A percentile compares a stretch with the other conserved stretches of the same genome.
Conservation (phyloP, 2,797 vertebrate species). For the Microctenopoma lineatum region DNA sequence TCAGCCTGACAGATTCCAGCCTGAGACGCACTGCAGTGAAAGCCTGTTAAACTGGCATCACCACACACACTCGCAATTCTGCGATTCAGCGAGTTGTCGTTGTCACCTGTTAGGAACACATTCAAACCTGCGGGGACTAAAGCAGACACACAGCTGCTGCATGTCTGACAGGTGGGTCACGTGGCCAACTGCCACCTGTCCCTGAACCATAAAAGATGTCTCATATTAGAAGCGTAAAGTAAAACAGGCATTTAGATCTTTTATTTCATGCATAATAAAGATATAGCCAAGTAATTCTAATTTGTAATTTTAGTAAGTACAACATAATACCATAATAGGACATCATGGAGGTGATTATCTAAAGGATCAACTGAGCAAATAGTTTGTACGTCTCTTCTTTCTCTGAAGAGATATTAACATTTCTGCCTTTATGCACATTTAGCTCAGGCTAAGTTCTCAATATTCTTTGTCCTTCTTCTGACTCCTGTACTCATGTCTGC, state of each 20-base stretch:
- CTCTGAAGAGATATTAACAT: conserved; percentile 23
- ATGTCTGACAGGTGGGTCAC: conserved; percentile 60
- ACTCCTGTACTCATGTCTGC: neutral
- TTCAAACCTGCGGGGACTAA: conserved; percentile 48
- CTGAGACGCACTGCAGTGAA: conserved; percentile 43
- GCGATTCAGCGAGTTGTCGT: conserved; percentile 51
- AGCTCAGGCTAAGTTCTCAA: no score
- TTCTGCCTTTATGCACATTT: no score
- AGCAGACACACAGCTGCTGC: conserved; percentile 66
- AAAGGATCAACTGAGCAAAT: conserved; percentile 32
- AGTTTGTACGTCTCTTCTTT: conserved; percentile 3
- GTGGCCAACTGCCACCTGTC: conserved; percentile 51
- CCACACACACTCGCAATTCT: conserved; percentile 38
- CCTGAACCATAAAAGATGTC: conserved; percentile 36
- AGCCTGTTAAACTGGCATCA: conserved; percentile 46
- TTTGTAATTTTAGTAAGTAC: neutral
- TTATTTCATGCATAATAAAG: neutral
- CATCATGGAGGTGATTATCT: neutral
- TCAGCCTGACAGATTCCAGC: conserved; percentile 42
- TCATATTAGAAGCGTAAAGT: conserved; percentile 23
- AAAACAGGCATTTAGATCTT: neutral
- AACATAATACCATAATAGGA: neutral
- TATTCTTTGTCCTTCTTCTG: neutral
- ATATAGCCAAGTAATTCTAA: neutral
- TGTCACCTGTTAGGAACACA: conserved; percentile 71